These are phyloP conservation scores for Tortrix viridana DNA, from an alignment of 2,888 invertebrate species.

Conservation along the genomic window DNA sequence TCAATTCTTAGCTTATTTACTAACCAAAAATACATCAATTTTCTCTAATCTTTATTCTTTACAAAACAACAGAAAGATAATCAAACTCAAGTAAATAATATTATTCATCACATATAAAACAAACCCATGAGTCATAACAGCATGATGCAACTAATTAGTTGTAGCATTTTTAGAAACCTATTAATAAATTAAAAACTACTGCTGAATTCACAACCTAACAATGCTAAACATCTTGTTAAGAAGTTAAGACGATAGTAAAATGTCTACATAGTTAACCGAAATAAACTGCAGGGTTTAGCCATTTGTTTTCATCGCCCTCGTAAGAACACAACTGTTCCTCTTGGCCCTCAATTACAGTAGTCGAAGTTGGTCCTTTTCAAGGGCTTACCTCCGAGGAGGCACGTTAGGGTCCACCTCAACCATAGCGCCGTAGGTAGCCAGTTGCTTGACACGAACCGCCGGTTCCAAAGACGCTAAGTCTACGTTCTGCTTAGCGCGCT, in stretches of 20 bases:
- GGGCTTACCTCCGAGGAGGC: slow-evolving; percentile 88
- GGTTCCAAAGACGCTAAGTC: slow-evolving; percentile 84
- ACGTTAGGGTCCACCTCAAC: slow-evolving; percentile 90
- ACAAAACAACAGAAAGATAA: too few species aligned
- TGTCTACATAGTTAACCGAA: too few species aligned
- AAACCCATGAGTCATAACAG: not conserved
- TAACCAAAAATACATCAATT: too few species aligned
- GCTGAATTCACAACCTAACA: too few species aligned
- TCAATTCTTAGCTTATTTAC: too few species aligned
- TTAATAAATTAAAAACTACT: too few species aligned
- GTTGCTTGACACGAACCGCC: slow-evolving; percentile 86
- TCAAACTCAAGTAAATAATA: too few species aligned
- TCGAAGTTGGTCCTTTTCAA: not conserved
- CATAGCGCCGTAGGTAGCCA: slow-evolving; percentile 87
- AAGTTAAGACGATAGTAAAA: not conserved
- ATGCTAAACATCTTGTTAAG: not conserved
- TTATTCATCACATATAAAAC: not conserved
- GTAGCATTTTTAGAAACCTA: too few species aligned
- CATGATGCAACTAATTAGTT: not conserved
- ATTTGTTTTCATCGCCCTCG: too few species aligned
- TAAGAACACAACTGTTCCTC: not conserved
- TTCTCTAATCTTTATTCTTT: too few species aligned
- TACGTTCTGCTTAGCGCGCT: slow-evolving; percentile 55
- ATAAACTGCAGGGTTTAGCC: too few species aligned
- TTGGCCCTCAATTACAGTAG: not conserved